phyloP scores from a whole-genome alignment of 1,140 invertebrate species.

The Atta cephalotes region DNA sequence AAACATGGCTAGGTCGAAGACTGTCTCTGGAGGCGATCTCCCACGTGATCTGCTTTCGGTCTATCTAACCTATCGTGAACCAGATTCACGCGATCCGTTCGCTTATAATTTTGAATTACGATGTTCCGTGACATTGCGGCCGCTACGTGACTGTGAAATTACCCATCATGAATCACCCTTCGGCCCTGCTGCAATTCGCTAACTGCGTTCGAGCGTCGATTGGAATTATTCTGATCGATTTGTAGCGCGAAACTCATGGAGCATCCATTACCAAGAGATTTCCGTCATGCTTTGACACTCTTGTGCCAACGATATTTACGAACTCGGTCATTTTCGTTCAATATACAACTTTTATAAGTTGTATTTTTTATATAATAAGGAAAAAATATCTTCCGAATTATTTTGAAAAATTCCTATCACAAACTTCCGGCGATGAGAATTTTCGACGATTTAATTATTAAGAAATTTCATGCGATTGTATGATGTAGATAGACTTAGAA shows the following conservation, averaged over 20 bases:
- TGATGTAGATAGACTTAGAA: constrained; percentile 49
- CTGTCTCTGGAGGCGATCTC: not conserved
- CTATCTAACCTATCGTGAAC: constrained; percentile 48
- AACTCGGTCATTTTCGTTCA: not conserved
- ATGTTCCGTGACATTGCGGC: constrained; percentile 38
- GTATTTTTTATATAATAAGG: not conserved
- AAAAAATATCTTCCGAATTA: not conserved
- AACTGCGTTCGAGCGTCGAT: constrained; percentile 62
- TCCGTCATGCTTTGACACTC: not conserved
- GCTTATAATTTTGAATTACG: constrained; percentile 74
- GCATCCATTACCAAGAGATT: constrained; percentile 38
- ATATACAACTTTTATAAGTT: not conserved
- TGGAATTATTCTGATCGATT: constrained; percentile 66
- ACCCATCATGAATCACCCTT: constrained; percentile 68
- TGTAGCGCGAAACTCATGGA: constrained; percentile 39
- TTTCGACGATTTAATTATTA: constrained; percentile 63
- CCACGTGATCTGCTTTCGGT: constrained; percentile 56
- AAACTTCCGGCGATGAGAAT: not conserved
- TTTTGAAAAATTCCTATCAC: not conserved
- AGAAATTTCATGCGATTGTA: constrained; percentile 20
- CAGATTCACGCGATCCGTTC: constrained; percentile 49
- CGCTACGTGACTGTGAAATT: constrained; percentile 73
- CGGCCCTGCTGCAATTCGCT: constrained; percentile 60
- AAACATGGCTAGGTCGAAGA: constrained; percentile 62
- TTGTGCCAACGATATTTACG: not conserved